phyloP scores from a whole-genome alignment of 2,888 invertebrate species.

The Timandra comae region DNA sequence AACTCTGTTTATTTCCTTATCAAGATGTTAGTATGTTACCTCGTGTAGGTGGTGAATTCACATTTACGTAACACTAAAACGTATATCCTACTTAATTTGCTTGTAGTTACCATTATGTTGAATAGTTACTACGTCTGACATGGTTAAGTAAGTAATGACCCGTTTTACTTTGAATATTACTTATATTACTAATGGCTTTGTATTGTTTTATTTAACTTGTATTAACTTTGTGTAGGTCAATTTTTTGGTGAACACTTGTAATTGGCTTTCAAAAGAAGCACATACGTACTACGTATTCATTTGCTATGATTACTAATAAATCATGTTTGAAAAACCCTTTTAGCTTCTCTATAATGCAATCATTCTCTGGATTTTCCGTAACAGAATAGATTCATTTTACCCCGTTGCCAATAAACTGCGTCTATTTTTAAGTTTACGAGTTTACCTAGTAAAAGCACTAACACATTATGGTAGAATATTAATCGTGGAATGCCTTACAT shows the following conservation, averaged over 20 bases:
- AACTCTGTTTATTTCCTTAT: conserved; percentile 25
- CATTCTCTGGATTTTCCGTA: too few species aligned
- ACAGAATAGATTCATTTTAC: too few species aligned
- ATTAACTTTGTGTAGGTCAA: background rate
- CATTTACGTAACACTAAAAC: conserved; percentile 16
- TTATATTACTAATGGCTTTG: background rate
- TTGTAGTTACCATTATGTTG: conserved; percentile 11
- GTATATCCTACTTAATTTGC: conserved; percentile 20
- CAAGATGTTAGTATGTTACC: conserved; percentile 22
- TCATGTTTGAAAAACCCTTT: too few species aligned
- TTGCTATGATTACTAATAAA: too few species aligned
- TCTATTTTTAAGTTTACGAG: too few species aligned
- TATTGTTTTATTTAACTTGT: background rate
- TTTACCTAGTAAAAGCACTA: too few species aligned
- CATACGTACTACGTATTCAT: too few species aligned
- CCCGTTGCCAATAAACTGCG: too few species aligned
- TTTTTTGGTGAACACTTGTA: background rate
- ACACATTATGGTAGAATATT: too few species aligned
- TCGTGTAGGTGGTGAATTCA: conserved; percentile 22
- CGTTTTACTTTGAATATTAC: background rate
- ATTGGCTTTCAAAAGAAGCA: too few species aligned
- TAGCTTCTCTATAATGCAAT: too few species aligned
- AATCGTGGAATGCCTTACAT: background rate
- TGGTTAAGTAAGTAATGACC: background rate
- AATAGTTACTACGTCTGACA: conserved; percentile 1